Evolutionary conservation across 2,888 invertebrate species (phyloP).

Genomic region (Campoplex capitator): DNA sequence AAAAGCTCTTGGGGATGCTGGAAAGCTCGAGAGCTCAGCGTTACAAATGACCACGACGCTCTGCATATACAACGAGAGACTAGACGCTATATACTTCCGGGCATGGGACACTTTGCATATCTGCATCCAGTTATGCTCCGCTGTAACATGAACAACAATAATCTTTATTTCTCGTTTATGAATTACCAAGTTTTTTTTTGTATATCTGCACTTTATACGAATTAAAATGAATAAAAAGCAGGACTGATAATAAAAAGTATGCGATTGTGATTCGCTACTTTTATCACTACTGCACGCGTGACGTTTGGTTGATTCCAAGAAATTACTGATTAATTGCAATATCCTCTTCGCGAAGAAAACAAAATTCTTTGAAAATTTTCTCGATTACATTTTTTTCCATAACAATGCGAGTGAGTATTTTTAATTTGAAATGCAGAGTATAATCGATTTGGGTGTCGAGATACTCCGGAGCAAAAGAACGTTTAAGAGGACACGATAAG

Average conservation of each 20-base stretch:
- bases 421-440: background rate
- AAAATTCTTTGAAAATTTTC: background rate
- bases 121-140: background rate
- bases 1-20: conserved; percentile 75
- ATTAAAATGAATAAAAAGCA: background rate
- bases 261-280: background rate
- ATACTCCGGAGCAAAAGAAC: background rate
- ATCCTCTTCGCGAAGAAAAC: background rate
- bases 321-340: background rate
- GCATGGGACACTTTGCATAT: conserved; percentile 27
- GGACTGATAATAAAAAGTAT: background rate
- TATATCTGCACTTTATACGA: background rate
- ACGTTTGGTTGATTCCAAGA: background rate
- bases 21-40: conserved; percentile 75
- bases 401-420: background rate
- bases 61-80: conserved; percentile 80
- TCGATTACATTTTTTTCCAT: background rate
- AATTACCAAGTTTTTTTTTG: background rate
- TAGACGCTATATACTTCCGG: conserved; percentile 58
- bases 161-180: conserved; percentile 1
- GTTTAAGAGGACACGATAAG: background rate
- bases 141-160: conserved; percentile 5
- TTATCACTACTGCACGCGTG: background rate
- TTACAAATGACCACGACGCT: conserved; percentile 81
- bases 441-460: background rate